Evolutionary conservation across 1,140 invertebrate genomes (phyloP), one percentile per base, ranked within the genome.

Genomic region (Amyelois transitella): DNA sequence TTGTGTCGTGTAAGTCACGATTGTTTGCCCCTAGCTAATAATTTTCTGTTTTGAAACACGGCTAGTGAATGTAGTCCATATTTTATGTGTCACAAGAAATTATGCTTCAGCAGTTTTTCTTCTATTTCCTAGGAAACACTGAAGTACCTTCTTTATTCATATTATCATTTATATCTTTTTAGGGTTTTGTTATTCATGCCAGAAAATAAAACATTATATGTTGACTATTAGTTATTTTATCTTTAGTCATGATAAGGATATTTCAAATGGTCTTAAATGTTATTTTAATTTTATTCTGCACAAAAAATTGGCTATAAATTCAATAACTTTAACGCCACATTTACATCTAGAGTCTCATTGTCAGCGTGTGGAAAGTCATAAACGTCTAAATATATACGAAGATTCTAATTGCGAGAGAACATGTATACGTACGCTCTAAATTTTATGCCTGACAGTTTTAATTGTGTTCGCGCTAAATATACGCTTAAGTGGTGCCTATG

Each of bases 401-500:
- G 54, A 63, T 70, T 55, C 61, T 79, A 79, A 79, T 77, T 79
- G 70, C 68, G 53, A 55, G 60, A 53, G 60, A 53, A 67, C 64
- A 66, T 75, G 67, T 71, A 77, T 67, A 72, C 69, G 70, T 69
- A 69, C 66, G 73, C 66, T 72, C 70, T 79, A 79, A 79, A 77
- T 75, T 77, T 73, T 62, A 66, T 71, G 72, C 59, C 61, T 67
- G 76, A 79, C 76, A 78, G 76, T 73, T 79, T 79, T 79, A 79
- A 79, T 79, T 79, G 76, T 79, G 72, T 62, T 63, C 38, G 71
- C 71, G 73, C 74, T 76, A 76, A 78, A 78, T 76, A 78, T 58
- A 48, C 73, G 67, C 69, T 55, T 61, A 73, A 77, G 72, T 74
- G 73, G 68, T 66, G 69, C 69, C 69, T 66, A 69, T 70, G 65